These are phyloP conservation scores for Crematogaster levior DNA, from an alignment of 2,888 invertebrate species.

Conservation along the genomic window DNA sequence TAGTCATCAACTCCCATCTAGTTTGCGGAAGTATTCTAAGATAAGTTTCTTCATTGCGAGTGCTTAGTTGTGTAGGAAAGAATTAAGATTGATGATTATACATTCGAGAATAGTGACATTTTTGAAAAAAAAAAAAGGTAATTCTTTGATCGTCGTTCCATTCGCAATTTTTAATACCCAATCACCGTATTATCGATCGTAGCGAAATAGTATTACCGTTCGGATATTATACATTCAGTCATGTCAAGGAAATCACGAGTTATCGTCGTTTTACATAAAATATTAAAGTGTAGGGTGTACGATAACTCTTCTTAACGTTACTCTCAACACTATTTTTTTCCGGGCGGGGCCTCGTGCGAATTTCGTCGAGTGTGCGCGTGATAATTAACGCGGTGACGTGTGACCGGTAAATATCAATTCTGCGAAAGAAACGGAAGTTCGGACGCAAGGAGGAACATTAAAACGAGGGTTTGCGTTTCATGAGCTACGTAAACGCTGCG, in stretches of 20 bases:
- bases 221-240: not conserved
- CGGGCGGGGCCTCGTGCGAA: not conserved
- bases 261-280: not conserved
- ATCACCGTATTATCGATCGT: not conserved
- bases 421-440: conserved; percentile 50
- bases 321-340: not conserved
- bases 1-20: conserved; percentile 34
- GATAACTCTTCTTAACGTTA: not conserved
- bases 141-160: not conserved
- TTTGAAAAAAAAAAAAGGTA: not conserved
- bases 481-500: conserved; percentile 58
- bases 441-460: conserved; percentile 34
- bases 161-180: not conserved
- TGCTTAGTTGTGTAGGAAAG: not conserved
- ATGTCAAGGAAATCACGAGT: not conserved
- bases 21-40: conserved; percentile 29
- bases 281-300: not conserved
- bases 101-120: not conserved
- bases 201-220: not conserved
- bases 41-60: not conserved
- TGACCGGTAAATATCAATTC: conserved; percentile 55
- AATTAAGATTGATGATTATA: not conserved
- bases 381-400: conserved; percentile 62
- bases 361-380: conserved; percentile 47
- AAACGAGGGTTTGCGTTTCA: conserved; percentile 54